Percentiles rank a stretch among this genome's conserved stretches.
These are phyloP conservation scores for Avahi laniger DNA, from an alignment of 2,797 vertebrate genomes.

Conservation along the genomic window DNA sequence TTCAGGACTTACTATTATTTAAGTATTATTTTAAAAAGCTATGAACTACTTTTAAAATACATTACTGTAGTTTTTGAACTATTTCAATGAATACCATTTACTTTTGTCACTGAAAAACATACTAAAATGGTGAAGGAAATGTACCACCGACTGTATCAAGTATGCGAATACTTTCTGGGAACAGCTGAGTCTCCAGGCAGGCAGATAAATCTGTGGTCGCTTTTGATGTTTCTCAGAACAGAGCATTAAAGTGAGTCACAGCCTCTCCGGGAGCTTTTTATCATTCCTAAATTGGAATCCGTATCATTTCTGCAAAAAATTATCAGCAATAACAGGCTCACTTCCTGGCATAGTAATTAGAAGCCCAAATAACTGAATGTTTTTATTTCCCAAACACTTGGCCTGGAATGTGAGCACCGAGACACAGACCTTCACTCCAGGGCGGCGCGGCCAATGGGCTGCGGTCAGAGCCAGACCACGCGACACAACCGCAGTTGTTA, in stretches of 20 bases:
- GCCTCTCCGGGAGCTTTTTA: neutral
- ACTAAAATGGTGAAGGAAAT: neutral
- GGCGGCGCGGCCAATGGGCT: neutral
- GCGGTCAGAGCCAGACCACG: neutral
- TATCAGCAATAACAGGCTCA: neutral
- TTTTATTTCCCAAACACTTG: neutral
- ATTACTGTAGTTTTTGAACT: neutral
- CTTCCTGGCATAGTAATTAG: neutral
- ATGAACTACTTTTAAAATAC: neutral
- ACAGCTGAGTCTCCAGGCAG: neutral
- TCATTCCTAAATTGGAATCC: neutral
- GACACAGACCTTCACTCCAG: neutral
- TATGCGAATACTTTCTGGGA: neutral
- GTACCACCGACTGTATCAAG: rapidly evolving
- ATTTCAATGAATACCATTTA: neutral
- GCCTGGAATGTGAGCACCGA: neutral
- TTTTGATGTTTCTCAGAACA: constrained; percentile 40
- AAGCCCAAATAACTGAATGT: neutral
- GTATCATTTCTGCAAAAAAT: neutral
- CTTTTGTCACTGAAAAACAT: neutral
- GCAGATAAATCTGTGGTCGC: neutral
- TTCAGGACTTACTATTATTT: neutral
- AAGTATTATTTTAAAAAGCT: neutral
- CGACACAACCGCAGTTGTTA: rapidly evolving
- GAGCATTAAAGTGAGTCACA: neutral